phyloP scores from a whole-genome alignment of 2,888 invertebrate genomes.

The Boloria euphrosyne region DNA sequence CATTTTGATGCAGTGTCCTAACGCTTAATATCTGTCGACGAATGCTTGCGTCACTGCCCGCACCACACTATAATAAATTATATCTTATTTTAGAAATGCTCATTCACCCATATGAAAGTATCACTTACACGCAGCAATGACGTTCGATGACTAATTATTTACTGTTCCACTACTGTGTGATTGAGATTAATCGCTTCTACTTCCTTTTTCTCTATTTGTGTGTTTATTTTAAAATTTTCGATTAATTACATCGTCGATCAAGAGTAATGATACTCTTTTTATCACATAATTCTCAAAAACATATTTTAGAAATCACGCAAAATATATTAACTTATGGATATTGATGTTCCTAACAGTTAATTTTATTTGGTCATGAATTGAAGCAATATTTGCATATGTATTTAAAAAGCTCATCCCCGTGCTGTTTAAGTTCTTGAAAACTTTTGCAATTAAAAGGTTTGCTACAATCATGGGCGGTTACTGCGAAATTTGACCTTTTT shows the following conservation, averaged over 20 bases:
- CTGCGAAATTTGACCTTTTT: too few species aligned
- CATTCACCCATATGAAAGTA: slow-evolving; percentile 67
- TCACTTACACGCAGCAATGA: slow-evolving; percentile 64
- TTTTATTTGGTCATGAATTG: too few species aligned
- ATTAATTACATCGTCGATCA: neutral
- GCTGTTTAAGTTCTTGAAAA: too few species aligned
- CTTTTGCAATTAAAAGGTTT: too few species aligned
- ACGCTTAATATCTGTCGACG: slow-evolving; percentile 80
- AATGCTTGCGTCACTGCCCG: slow-evolving; percentile 75
- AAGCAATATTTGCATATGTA: too few species aligned
- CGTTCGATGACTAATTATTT: slow-evolving; percentile 61
- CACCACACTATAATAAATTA: slow-evolving; percentile 76
- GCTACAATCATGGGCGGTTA: too few species aligned
- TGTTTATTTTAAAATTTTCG: slow-evolving; percentile 16
- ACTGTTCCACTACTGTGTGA: slow-evolving; percentile 45
- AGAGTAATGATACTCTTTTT: neutral
- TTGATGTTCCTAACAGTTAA: too few species aligned
- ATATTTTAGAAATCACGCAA: too few species aligned
- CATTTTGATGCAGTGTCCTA: slow-evolving; percentile 68
- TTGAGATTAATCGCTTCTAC: slow-evolving; percentile 50
- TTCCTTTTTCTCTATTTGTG: slow-evolving; percentile 43
- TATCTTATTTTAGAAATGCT: slow-evolving; percentile 78
- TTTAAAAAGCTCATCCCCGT: too few species aligned
- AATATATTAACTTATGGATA: too few species aligned
- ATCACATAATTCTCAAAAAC: too few species aligned